These are phyloP conservation scores for Dolichoris vasculosae DNA, from an alignment of 1,140 invertebrate genomes.

Conservation along the genomic window DNA sequence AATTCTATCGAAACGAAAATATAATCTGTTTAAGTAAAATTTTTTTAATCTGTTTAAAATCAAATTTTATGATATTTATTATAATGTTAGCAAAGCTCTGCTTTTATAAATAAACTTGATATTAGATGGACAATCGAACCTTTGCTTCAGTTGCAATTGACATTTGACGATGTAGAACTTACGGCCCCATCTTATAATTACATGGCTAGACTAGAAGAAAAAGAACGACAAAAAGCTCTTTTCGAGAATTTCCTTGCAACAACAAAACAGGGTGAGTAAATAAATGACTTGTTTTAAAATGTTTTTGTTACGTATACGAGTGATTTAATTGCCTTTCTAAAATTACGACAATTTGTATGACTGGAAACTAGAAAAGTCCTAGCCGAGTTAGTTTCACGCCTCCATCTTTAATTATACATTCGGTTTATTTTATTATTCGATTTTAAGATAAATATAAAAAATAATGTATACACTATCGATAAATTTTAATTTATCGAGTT, in stretches of 20 bases:
- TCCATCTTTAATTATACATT: not conserved
- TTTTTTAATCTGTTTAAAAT: not conserved
- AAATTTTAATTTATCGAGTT: not conserved
- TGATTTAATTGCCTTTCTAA: not conserved
- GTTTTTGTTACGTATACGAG: not conserved
- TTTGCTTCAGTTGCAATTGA: slow-evolving; percentile 77
- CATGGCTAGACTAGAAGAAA: slow-evolving; percentile 57
- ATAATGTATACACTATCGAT: not conserved
- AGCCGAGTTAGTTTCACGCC: not conserved
- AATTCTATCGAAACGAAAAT: no score
- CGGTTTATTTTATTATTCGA: no score
- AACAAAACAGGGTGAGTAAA: slow-evolving; percentile 53
- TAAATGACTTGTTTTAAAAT: not conserved
- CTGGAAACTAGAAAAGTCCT: not conserved
- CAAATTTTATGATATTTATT: not conserved
- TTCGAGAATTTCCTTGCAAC: not conserved
- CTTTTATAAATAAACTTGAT: not conserved
- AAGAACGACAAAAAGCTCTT: slow-evolving; percentile 31
- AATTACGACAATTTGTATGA: no score
- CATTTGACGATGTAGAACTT: slow-evolving; percentile 69
- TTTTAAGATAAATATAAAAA: no score
- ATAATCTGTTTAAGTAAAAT: not conserved
- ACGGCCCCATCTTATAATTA: slow-evolving; percentile 60
- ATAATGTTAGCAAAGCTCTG: not conserved
- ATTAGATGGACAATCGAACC: slow-evolving; percentile 78